These are phyloP conservation scores for Bubalus kerabau DNA, from an alignment of 2,113 vertebrate genomes.

Conservation along the genomic window DNA sequence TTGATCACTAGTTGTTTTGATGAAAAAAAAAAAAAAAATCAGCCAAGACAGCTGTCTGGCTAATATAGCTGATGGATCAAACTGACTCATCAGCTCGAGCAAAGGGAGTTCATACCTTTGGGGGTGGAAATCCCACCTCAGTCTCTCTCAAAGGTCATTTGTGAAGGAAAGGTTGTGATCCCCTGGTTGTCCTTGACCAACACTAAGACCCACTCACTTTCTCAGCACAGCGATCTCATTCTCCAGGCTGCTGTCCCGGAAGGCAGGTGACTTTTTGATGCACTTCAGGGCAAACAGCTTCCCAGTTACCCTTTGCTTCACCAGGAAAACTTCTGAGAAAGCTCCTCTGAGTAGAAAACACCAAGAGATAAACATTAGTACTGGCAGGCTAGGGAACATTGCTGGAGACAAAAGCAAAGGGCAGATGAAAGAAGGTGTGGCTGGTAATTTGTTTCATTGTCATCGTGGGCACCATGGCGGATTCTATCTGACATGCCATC, in stretches of 20 bases:
- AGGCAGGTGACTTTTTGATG: conserved; percentile 92
- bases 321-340: conserved; percentile 95
- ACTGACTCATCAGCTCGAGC: not conserved
- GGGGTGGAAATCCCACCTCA: not conserved
- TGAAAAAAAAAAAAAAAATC: not conserved
- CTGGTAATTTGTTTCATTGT: not conserved
- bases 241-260: conserved; percentile 89
- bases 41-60: not conserved
- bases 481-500: not conserved
- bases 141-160: not conserved
- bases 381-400: not conserved
- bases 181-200: too few relatives aligned
- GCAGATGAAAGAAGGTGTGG: not conserved
- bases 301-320: conserved; percentile 89
- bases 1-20: not conserved
- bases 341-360: conserved; percentile 84
- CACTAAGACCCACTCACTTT: conserved; percentile 81
- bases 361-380: conserved; percentile 16
- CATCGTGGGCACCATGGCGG: not conserved
- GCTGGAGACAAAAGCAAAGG: not conserved
- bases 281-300: conserved; percentile 93
- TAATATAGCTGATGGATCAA: not conserved
- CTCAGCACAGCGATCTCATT: conserved; percentile 94
- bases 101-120: not conserved
- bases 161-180: not conserved